Conservation (phyloP, 1,140 invertebrate genomes). For the Varroa destructor region DNA sequence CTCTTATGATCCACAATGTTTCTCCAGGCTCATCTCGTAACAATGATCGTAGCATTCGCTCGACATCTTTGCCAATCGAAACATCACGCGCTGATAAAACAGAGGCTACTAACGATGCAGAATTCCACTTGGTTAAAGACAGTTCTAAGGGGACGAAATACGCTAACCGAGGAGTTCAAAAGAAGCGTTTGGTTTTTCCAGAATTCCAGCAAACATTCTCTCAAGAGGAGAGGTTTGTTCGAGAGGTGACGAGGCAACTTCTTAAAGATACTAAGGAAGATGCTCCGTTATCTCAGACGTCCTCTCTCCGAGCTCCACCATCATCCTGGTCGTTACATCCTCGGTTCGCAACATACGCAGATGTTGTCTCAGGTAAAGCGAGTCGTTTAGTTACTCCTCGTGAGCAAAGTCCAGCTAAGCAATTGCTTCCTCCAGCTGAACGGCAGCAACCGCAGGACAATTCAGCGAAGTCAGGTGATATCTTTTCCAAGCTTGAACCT, state of each 20-base stretch:
- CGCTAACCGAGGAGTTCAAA: neutral
- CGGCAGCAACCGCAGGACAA: neutral
- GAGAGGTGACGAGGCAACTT: conserved; percentile 12
- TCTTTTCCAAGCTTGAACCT: too few relatives aligned
- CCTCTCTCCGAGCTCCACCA: neutral
- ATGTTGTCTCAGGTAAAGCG: conserved; percentile 14
- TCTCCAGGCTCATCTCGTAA: too few relatives aligned
- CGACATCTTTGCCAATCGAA: too few relatives aligned
- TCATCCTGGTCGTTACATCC: neutral
- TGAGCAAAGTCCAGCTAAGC: conserved; percentile 20
- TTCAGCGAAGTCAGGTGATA: too few relatives aligned
- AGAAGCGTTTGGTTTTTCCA: neutral
- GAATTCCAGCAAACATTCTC: neutral
- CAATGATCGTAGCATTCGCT: too few relatives aligned
- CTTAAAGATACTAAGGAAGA: neutral
- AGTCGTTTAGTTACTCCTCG: neutral
- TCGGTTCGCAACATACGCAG: neutral
- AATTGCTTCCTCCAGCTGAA: neutral
- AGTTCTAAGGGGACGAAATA: neutral
- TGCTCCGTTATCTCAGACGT: neutral
- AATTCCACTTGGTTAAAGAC: conserved; percentile 1
- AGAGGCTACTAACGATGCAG: neutral
- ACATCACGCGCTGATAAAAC: too few relatives aligned
- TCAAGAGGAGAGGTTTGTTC: conserved; percentile 18
- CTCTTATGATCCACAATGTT: too few relatives aligned